Evolutionary conservation across 2,797 vertebrate species (phyloP).

Genomic region (Taenioides sp.): DNA sequence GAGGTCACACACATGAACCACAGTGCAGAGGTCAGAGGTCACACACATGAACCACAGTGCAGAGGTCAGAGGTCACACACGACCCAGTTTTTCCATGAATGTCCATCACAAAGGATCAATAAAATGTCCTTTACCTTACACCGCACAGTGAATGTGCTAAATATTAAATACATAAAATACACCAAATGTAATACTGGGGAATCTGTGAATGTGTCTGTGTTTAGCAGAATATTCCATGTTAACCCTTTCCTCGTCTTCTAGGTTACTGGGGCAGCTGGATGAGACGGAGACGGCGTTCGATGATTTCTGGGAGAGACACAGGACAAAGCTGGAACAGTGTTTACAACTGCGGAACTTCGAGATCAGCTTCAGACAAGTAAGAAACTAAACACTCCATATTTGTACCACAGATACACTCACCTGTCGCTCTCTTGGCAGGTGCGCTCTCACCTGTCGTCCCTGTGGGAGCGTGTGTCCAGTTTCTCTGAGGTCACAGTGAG

Average conservation of each 20-base stretch:
- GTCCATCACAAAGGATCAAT: too few species aligned
- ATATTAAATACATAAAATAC: too few species aligned
- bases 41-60: too few species aligned
- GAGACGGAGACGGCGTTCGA: slow-evolving; percentile 93
- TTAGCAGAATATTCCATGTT: neutral
- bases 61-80: too few species aligned
- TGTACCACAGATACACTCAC: too few species aligned
- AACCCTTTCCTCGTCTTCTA: slow-evolving; percentile 41
- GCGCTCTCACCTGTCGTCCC: slow-evolving; percentile 76
- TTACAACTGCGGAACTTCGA: slow-evolving; percentile 91
- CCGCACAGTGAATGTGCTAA: too few species aligned
- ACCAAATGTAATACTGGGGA: too few species aligned
- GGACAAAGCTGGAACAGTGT: slow-evolving; percentile 92
- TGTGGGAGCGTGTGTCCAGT: slow-evolving; percentile 73
- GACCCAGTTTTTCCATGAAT: too few species aligned
- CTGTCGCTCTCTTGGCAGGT: slow-evolving; percentile 60
- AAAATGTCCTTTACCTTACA: too few species aligned
- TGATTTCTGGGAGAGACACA: slow-evolving; percentile 94
- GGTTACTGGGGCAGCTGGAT: slow-evolving; percentile 89
- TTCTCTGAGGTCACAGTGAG: slow-evolving; percentile 90
- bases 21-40: neutral
- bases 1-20: too few species aligned
- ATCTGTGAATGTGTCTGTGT: neutral
- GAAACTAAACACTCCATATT: neutral
- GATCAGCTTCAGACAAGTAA: slow-evolving; percentile 91